phyloP scores from a whole-genome alignment of 1,140 invertebrate species.

The Platorchestia sp. region DNA sequence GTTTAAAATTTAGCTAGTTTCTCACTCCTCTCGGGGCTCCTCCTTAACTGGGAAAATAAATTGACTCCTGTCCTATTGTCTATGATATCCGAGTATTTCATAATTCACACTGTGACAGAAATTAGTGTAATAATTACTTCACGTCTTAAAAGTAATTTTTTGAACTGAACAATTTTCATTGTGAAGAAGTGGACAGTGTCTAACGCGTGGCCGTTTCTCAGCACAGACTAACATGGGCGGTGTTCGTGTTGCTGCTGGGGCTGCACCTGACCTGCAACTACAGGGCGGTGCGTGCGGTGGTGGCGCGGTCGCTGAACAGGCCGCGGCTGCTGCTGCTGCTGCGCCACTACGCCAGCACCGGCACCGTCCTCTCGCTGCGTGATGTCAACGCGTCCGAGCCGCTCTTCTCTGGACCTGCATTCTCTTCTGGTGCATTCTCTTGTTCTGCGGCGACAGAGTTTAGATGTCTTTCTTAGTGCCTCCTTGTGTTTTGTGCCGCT shows the following conservation, averaged over 20 bases:
- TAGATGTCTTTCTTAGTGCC: too few relatives aligned
- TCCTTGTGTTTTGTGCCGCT: background rate
- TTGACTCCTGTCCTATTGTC: too few relatives aligned
- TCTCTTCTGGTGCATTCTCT: conserved; percentile 62
- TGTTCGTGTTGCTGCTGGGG: conserved; percentile 59
- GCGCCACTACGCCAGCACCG: conserved; percentile 73
- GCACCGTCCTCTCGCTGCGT: conserved; percentile 43
- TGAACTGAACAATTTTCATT: too few relatives aligned
- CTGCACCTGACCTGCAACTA: conserved; percentile 91
- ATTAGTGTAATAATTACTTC: too few relatives aligned
- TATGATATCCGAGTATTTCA: too few relatives aligned
- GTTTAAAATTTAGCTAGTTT: too few relatives aligned
- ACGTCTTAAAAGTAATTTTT: too few relatives aligned
- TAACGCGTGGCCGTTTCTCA: too few relatives aligned
- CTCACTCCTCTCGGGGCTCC: too few relatives aligned
- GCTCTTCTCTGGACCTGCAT: conserved; percentile 62
- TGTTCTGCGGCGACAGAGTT: too few relatives aligned
- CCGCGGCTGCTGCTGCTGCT: conserved; percentile 80
- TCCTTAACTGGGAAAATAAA: too few relatives aligned
- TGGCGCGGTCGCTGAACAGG: conserved; percentile 84
- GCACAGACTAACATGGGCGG: conserved; percentile 61
- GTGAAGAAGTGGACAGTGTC: background rate
- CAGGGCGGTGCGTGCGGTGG: conserved; percentile 82
- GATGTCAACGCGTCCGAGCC: conserved; percentile 61
- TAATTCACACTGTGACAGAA: too few relatives aligned